phyloP scores from a whole-genome alignment of 2,113 vertebrate species.

The Aptenodytes patagonicus region DNA sequence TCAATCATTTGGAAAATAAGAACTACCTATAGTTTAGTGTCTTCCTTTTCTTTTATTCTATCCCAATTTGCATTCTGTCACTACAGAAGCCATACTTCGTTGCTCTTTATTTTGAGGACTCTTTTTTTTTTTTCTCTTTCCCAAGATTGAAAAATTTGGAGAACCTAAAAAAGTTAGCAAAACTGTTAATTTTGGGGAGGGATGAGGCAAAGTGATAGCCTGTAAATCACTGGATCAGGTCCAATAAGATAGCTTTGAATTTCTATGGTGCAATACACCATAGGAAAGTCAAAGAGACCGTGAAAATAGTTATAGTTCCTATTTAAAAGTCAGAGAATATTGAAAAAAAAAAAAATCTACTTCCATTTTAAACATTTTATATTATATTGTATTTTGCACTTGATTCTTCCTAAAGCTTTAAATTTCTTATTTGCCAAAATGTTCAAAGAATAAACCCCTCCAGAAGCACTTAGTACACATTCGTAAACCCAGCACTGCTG shows the following conservation, averaged over 20 bases:
- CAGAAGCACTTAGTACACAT: not conserved
- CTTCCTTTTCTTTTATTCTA: not conserved
- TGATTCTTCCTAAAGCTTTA: not conserved
- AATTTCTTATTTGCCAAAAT: not conserved
- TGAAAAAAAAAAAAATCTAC: not conserved
- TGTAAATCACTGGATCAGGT: not conserved
- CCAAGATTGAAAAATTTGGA: not conserved
- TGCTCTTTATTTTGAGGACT: not conserved
- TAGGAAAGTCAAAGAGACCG: not conserved
- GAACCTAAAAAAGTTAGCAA: not conserved
- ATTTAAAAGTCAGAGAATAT: not conserved
- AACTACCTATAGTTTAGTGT: not conserved
- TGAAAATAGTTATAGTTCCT: not conserved
- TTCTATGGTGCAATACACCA: not conserved
- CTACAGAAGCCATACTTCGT: rapidly evolving
- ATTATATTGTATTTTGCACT: not conserved
- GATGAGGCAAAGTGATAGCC: not conserved
- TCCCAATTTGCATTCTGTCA: not conserved
- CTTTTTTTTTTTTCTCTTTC: not conserved
- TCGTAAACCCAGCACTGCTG: not conserved
- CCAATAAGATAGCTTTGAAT: not conserved
- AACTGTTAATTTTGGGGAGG: not conserved
- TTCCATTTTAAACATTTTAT: not conserved
- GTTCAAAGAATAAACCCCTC: not conserved
- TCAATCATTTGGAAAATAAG: not conserved